Conservation (phyloP, 1,140 invertebrate species). For the Elysia chlorotica region DNA sequence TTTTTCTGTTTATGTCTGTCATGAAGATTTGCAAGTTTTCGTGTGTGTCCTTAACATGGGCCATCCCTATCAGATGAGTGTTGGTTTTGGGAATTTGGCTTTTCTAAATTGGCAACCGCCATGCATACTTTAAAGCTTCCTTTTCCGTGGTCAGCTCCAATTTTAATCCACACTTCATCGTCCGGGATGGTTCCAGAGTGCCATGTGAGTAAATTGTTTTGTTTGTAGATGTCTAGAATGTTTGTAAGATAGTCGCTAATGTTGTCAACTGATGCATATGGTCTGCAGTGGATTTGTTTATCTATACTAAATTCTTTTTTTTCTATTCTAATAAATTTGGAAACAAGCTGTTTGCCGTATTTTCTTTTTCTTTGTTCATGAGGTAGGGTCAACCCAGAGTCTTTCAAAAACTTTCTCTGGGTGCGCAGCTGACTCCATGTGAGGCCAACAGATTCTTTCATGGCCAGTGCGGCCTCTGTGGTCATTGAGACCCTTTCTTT, state of each 20-base stretch:
- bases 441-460: not conserved
- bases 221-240: not conserved
- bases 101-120: not conserved
- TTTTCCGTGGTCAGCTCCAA: slow-evolving; percentile 6
- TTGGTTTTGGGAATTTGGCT: slow-evolving; percentile 2
- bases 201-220: not conserved
- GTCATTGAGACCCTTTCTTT: too few relatives aligned
- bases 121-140: not conserved
- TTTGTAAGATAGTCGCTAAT: not conserved
- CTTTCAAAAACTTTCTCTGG: not conserved
- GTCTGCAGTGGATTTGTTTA: too few relatives aligned
- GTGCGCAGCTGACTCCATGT: not conserved
- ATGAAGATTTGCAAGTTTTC: not conserved
- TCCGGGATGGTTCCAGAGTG: not conserved
- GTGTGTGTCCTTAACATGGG: not conserved
- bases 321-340: not conserved
- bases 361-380: not conserved
- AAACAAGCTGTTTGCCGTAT: not conserved
- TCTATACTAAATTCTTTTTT: not conserved
- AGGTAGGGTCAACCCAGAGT: not conserved
- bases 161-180: slow-evolving; percentile 4
- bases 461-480: not conserved
- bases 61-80: not conserved
- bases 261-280: not conserved
- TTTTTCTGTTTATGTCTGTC: not conserved